These are phyloP conservation scores for Phaethornis superciliosus DNA, from an alignment of 2,113 vertebrate species.

Conservation along the genomic window DNA sequence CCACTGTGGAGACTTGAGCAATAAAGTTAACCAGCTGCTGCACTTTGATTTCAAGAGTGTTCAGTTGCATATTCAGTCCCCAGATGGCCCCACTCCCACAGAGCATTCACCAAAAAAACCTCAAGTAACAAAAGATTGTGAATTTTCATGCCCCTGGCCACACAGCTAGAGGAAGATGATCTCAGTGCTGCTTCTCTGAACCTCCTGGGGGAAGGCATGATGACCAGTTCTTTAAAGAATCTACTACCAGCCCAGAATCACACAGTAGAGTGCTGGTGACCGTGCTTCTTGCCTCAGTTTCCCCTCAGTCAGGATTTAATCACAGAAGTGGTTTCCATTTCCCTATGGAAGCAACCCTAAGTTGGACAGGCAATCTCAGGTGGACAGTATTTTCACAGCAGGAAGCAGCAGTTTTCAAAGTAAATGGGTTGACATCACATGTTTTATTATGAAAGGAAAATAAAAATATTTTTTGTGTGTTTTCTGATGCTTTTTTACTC, in stretches of 20 bases:
- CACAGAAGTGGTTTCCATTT: neutral
- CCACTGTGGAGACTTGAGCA: neutral
- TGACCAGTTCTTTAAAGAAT: neutral
- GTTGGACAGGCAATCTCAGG: neutral
- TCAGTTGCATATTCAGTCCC: neutral
- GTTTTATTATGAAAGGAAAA: slow-evolving; percentile 73
- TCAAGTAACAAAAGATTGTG: neutral
- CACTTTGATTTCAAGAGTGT: neutral
- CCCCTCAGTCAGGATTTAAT: neutral
- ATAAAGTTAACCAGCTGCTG: neutral
- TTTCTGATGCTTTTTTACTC: slow-evolving; percentile 71
- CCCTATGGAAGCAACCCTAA: neutral
- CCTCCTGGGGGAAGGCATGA: neutral
- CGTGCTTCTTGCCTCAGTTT: neutral
- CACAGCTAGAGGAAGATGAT: neutral
- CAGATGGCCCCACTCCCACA: neutral
- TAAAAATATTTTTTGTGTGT: slow-evolving; percentile 65
- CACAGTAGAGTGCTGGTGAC: neutral
- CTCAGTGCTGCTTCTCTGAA: neutral
- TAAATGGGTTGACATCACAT: slow-evolving; percentile 40
- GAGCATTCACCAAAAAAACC: neutral
- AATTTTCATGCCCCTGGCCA: neutral
- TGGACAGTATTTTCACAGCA: neutral
- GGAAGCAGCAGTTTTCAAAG: slow-evolving; percentile 7
- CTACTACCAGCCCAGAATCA: neutral